Percentiles rank a stretch among this genome's conserved stretches.
These are phyloP conservation scores for Mimas tiliae DNA, from an alignment of 2,888 invertebrate species.

Conservation along the genomic window DNA sequence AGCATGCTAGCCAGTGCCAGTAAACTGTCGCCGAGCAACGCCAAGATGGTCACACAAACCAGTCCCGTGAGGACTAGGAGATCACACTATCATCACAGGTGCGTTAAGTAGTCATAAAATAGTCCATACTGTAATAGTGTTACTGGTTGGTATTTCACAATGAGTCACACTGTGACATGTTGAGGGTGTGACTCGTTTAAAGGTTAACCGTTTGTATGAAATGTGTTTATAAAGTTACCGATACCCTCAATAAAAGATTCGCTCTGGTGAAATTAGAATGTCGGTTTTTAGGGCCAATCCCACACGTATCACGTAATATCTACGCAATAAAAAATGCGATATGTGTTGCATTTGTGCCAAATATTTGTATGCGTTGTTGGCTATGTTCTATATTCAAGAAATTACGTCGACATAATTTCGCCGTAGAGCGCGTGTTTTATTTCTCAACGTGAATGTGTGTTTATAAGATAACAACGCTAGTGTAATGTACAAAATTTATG, in stretches of 20 bases:
- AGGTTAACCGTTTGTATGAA: too few species aligned
- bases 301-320: too few species aligned
- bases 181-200: too few species aligned
- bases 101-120: constrained; percentile 30
- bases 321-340: too few species aligned
- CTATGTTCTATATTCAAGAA: neutral
- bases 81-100: constrained; percentile 81
- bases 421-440: neutral
- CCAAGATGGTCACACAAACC: constrained; percentile 76
- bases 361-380: neutral
- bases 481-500: neutral
- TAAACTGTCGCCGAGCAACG: constrained; percentile 75
- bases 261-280: too few species aligned
- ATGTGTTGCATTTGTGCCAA: neutral
- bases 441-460: neutral
- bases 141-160: too few species aligned
- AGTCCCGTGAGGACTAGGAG: constrained; percentile 78
- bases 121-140: neutral
- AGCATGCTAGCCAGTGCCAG: constrained; percentile 70
- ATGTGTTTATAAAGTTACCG: too few species aligned
- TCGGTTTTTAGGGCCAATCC: too few species aligned
- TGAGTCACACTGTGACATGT: too few species aligned
- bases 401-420: neutral
- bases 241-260: too few species aligned
- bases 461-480: neutral